These are phyloP conservation scores for Chalcis sispes DNA, from an alignment of 2,888 invertebrate genomes.

Conservation along the genomic window DNA sequence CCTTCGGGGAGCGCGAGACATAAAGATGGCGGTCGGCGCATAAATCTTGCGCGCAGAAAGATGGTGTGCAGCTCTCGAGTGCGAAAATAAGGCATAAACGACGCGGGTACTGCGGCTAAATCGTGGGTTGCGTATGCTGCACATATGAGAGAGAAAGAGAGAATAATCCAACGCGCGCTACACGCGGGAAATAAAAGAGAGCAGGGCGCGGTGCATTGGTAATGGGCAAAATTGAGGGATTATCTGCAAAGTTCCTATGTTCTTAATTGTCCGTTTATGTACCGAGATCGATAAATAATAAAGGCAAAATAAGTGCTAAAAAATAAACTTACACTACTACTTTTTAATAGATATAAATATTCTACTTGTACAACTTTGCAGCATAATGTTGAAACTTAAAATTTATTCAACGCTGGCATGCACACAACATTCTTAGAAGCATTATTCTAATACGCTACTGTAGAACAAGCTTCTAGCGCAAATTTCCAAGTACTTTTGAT, in stretches of 20 bases:
- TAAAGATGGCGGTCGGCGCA: conserved; percentile 43
- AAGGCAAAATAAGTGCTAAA: not conserved
- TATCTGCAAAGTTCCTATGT: conserved; percentile 32
- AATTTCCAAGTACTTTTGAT: too few species aligned
- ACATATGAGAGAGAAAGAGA: conserved; percentile 10
- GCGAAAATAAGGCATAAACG: conserved; percentile 33
- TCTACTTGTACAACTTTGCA: too few species aligned
- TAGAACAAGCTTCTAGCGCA: too few species aligned
- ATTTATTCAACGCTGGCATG: too few species aligned
- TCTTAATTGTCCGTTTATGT: conserved; percentile 29
- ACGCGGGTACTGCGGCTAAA: not conserved
- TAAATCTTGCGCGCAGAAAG: conserved; percentile 36
- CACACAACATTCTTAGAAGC: too few species aligned
- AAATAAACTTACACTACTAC: too few species aligned
- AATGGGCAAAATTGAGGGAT: conserved; percentile 5
- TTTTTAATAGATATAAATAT: too few species aligned
- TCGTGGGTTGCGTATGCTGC: not conserved
- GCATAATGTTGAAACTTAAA: too few species aligned
- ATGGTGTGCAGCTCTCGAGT: not conserved
- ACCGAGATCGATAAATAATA: not conserved
- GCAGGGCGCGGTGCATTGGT: not conserved
- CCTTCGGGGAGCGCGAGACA: conserved; percentile 8
- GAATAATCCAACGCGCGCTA: conserved; percentile 2
- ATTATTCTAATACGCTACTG: too few species aligned
- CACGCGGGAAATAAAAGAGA: conserved; percentile 12